Conservation (phyloP, 2,888 invertebrate species). For the Brenthis hecate region DNA sequence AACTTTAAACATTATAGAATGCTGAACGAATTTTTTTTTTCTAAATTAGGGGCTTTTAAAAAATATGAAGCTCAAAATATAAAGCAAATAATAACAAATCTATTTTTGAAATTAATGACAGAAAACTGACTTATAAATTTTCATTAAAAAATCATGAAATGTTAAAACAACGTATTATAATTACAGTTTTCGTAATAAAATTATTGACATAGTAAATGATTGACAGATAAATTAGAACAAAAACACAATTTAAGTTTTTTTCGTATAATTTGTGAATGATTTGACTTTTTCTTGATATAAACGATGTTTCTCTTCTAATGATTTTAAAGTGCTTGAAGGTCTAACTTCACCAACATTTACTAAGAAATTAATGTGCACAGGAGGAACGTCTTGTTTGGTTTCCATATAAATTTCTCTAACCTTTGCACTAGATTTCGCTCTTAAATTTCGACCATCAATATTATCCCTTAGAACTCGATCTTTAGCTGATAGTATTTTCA, state of each 20-base stretch:
- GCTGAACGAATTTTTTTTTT: too few species aligned
- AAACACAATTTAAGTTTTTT: conserved; percentile 26
- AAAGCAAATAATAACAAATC: too few species aligned
- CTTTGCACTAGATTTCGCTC: conserved; percentile 50
- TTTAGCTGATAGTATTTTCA: conserved; percentile 26
- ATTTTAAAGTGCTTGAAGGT: conserved; percentile 61
- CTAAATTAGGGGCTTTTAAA: too few species aligned
- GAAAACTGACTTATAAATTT: too few species aligned
- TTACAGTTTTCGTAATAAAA: too few species aligned
- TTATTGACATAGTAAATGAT: too few species aligned
- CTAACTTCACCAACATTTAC: conserved; percentile 64
- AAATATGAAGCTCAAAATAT: too few species aligned
- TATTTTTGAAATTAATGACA: too few species aligned
- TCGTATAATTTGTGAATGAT: conserved; percentile 51
- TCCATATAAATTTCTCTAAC: conserved; percentile 54
- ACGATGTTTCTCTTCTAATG: conserved; percentile 71
- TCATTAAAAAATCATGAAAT: too few species aligned
- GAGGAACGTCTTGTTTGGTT: conserved; percentile 45
- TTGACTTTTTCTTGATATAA: conserved; percentile 74
- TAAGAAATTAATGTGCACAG: conserved; percentile 69
- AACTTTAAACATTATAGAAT: too few species aligned
- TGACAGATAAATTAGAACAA: conserved; percentile 7
- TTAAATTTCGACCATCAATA: conserved; percentile 39
- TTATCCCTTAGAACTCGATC: conserved; percentile 30
- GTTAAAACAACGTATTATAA: too few species aligned